phyloP scores from a whole-genome alignment of 2,797 vertebrate species.

The Sitta carolinensis region DNA sequence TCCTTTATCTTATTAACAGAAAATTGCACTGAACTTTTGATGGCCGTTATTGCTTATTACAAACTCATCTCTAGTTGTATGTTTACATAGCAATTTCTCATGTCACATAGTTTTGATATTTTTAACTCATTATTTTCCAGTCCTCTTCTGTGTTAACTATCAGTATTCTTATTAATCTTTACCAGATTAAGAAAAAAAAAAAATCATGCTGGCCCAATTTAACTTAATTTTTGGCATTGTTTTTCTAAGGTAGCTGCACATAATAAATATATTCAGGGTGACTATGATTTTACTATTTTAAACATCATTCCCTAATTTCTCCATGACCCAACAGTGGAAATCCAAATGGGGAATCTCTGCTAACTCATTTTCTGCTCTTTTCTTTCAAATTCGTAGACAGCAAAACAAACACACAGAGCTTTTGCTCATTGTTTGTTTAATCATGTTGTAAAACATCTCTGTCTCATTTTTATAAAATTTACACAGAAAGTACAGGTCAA shows the following conservation, averaged over 20 bases:
- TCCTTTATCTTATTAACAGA: conserved; percentile 2
- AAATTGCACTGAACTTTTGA: conserved; percentile 1
- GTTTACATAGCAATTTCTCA: background rate
- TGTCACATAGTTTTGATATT: background rate
- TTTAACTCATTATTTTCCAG: background rate
- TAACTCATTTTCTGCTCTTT: background rate
- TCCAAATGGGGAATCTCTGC: background rate
- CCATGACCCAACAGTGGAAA: background rate
- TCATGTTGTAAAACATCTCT: background rate
- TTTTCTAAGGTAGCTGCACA: background rate
- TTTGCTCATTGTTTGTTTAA: background rate
- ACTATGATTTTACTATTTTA: background rate
- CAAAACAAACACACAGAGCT: background rate
- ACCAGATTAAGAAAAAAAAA: fast-evolving
- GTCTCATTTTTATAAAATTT: background rate
- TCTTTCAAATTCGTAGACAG: background rate
- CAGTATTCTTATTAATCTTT: background rate
- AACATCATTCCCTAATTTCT: background rate
- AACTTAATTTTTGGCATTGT: background rate
- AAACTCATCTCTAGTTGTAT: background rate
- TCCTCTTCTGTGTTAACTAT: background rate
- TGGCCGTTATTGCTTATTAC: background rate
- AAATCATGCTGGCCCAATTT: background rate
- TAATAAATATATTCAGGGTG: background rate
- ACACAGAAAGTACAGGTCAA: background rate